Evolutionary conservation across 2,888 invertebrate genomes (phyloP), one percentile per base, ranked within the genome.

Genomic region (Folsomia manolachei): DNA sequence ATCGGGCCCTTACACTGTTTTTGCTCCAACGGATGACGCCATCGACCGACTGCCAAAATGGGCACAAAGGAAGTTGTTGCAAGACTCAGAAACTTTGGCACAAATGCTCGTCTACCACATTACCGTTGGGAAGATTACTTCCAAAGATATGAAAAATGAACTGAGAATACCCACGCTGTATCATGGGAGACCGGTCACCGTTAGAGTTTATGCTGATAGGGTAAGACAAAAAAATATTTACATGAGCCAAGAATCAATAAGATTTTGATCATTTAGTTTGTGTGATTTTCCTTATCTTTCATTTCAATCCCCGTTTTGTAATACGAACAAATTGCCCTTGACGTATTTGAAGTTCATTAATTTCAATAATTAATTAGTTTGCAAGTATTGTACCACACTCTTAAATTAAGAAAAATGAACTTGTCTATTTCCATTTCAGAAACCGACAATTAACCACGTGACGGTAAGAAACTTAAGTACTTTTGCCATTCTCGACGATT

Each of bases 21-120:
- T 81, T 69, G 81, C 79, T 9, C 81, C 81, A 18, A 81, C 81
- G 24, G 81, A 81, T 64, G 81, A 81, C 72, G 81, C 81, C 19
- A 79, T 81, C 69, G 81, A 81, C 76, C 73, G 81, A 56, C 69
- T 80, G 60, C 79, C 81, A 27, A 79, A 80, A 70, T 79, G 79
- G 78, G 81, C 81, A 24, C 80, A 80, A 69, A 72, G 81, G 69
- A 76, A 77, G 61, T 73, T 81, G 0, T 72, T 79, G 9, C 75
- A 78, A 1, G 79, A 81, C 64, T 78, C 81, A 19, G 81, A 80
- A 70, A 71, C 80, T 60, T 68, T 81, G 70, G 78, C 78, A 52
- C 77, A 79, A 70, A 79, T 81, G 78, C 77, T 81, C 25, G 76
- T 81, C 19, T 80, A 80, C 63, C 81, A 81, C 70, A 80, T 81